Base-by-base conservation (phyloP, 2,888 invertebrate species). In the Eristalis intricaria region DNA sequence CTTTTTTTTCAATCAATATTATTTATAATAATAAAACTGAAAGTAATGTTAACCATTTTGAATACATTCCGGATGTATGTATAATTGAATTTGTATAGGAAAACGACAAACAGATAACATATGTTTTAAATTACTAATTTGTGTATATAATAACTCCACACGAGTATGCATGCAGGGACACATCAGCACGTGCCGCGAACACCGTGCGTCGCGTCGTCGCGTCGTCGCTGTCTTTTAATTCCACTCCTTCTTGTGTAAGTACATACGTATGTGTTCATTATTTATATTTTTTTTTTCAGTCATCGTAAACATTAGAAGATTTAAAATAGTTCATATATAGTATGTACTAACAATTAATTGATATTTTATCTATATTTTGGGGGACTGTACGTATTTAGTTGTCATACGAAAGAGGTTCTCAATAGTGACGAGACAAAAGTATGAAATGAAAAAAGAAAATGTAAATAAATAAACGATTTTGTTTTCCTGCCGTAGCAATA, bases 71-170 rank as follows among this genome's bases (percentile, higher is more conserved):
- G 35, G 76, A 50, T n/a, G 43, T 71, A 50, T n/a, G 43, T 71
- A 56, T 35, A 64, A 74, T 65, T 65, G 26, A 76, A 73, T 73
- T 29, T 19, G 63, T 63, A 22, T 77, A 80, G 80, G 38, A 63
- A 68, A 73, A 81, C 81, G 61, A 35, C 84, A 81, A 82, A 81
- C 81, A 73, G 40, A 69, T 77, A 85, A 85, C 76, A 65, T 65
- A 69, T 70, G 63, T 73, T 66, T 68, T 4, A 80, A 80, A 75
- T 71, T 65, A 78, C 73, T 74, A 78, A 63, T 78, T 50, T 50
- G 5, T 32, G 32, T 32, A 19, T 19, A 50, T 19, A 50, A 50
- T 19, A 19, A 8, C 50, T 50, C 0, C 38, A 38, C 13, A 19
- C 50, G 50, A 10, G 32, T 32, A 7, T 8, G 32, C 8, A 19